These are phyloP conservation scores for Exocentrus adspersus DNA, from an alignment of 2,888 invertebrate species.

Conservation along the genomic window DNA sequence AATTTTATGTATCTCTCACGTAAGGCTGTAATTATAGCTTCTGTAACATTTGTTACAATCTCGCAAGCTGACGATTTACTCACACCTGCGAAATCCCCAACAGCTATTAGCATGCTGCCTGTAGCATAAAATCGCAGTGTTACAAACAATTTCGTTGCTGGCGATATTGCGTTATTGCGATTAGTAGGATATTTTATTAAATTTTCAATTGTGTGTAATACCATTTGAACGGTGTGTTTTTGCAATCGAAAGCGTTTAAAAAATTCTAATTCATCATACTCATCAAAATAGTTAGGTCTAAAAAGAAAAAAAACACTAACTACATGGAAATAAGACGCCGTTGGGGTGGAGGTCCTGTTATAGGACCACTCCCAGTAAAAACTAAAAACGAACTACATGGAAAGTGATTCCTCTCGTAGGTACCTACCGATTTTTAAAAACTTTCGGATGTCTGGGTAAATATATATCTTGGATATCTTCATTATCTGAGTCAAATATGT, in stretches of 20 bases:
- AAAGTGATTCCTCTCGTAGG: too few species aligned
- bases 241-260: not conserved
- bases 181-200: not conserved
- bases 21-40: slow-evolving; percentile 30
- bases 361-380: too few species aligned
- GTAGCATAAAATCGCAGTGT: slow-evolving; percentile 33
- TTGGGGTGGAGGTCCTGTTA: too few species aligned
- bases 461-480: too few species aligned
- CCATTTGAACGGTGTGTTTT: not conserved
- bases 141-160: not conserved
- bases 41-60: slow-evolving; percentile 15
- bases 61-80: slow-evolving; percentile 21
- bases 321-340: too few species aligned
- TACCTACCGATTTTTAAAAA: too few species aligned
- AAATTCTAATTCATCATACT: not conserved
- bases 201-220: not conserved
- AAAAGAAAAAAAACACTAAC: too few species aligned
- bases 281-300: not conserved
- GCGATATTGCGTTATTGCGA: not conserved
- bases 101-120: slow-evolving; percentile 19
- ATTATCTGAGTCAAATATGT: too few species aligned
- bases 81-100: slow-evolving; percentile 24
- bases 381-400: too few species aligned
- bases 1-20: slow-evolving; percentile 29
- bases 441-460: too few species aligned